Base-by-base conservation (phyloP, 2,888 invertebrate genomes). In the Leptopterna dolabrata region DNA sequence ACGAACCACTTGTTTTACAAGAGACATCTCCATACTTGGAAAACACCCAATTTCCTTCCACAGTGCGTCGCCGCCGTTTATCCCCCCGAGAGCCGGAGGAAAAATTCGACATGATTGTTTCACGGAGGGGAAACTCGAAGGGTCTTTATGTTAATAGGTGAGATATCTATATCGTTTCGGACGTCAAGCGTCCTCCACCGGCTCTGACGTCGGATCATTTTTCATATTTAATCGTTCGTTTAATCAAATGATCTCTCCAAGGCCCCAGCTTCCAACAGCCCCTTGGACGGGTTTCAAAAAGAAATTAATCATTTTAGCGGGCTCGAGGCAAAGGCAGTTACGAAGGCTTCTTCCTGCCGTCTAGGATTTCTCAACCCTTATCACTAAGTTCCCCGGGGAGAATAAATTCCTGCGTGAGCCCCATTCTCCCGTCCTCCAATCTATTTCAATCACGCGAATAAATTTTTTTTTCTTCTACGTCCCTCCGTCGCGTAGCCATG, bases 331-430 rank as follows among this genome's bases (percentile, higher is more conserved):
- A 51, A 55, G 43, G 81, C 81, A 30, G 55, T 29, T 30, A 55
- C 7, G 81, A 43, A 29, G 51, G 30, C 73, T 76, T 30, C 73
- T 41, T 29, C 51, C 51, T 47, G 29, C 51, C 55, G 81, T 51
- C 81, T 81, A 81, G 55, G 81, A 81, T 81, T 81, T 81, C 81
- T 81, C 78, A 78, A 78, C 78, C 81, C 81, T 81, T 81, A 81
- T 81, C 81, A 81, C 51, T 81, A 81, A 55, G 51, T 81, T 81
- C 81, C 81, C 81, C 19, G 55, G 81, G 83, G 83, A 63, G 45
- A 71, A 71, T 83, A 83, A 83, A 83, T 83, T 83, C 71, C 83
- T 41, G 19, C 83, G 55, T 51, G 45, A 43, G 81, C 36, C 24
- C 41, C 63, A 24, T 71, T 30, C 70, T 45, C 41, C 41, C 24